Evolutionary conservation across 2,113 vertebrate species (phyloP), one percentile per base, ranked within the genome.

Genomic region (Cisticola juncidis): DNA sequence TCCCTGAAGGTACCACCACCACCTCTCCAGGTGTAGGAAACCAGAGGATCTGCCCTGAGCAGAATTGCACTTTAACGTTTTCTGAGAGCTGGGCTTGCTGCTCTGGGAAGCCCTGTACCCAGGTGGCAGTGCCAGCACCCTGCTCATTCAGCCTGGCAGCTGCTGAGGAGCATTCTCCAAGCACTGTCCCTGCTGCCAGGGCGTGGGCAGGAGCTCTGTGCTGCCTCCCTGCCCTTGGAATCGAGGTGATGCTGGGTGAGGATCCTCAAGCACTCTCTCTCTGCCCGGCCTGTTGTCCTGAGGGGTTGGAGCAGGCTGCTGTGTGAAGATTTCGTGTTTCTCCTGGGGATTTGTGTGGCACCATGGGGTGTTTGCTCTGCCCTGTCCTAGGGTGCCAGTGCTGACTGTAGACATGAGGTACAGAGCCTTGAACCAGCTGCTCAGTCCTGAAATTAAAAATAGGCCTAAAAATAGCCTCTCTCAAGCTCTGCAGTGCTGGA

Each of bases 11-110:
- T 54, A 33, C 14, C 9, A 54, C 53, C 40, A 24, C 35, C 83
- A 58, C 26, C 54, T 86, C 36, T 93, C 9, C 44, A 50, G 36
- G 7, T 61, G 80, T 82, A 45, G 73, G 51, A 57, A 89, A 25
- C 50, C 81, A n/a, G 65, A 64, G 50, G 58, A 64, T 61, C 26
- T 58, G 44, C 68, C 50, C 28, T 29, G 53, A 62, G 81, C 92
- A 66, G 93, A 86, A 83, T 86, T 81, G 79, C 69, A 77, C 69
- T 86, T 92, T 17, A 81, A 70, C 80, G 60, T 84, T 57, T 70
- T 47, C 54, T 70, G 53, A 45, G 50, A 69, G 48, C 78, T 61
- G 62, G 45, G 5, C 47, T 68, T 88, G 65, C 57, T 0, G 2
- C 51, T 84, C 48, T 9, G 14, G 42, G 47, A 36, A 69, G 29